Evolutionary conservation across 2,113 vertebrate species (phyloP).

Genomic region (Ceyx melanurus): DNA sequence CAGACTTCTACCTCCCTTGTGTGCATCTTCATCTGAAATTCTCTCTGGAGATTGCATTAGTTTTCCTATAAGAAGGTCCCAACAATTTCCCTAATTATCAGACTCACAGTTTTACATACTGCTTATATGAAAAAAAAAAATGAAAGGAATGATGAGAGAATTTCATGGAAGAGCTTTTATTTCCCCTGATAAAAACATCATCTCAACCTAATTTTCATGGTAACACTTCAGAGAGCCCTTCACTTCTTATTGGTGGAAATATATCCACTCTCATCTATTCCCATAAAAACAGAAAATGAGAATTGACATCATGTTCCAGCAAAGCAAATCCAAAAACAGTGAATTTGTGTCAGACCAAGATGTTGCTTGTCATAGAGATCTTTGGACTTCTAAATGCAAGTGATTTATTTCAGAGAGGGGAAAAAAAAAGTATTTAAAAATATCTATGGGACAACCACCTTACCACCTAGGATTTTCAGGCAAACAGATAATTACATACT

Average conservation of each 20-base stretch:
- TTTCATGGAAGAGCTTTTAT: slow-evolving; percentile 51
- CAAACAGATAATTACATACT: not conserved
- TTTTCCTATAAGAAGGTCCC: slow-evolving; percentile 42
- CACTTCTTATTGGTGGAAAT: slow-evolving; percentile 5
- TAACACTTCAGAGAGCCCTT: slow-evolving; percentile 1
- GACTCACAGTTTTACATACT: slow-evolving; percentile 29
- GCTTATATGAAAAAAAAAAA: slow-evolving; percentile 57
- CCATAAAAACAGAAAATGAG: slow-evolving; percentile 8
- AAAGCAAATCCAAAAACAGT: slow-evolving; percentile 3
- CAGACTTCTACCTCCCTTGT: slow-evolving; percentile 28
- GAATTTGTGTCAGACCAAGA: slow-evolving; percentile 20
- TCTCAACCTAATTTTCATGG: slow-evolving; percentile 40
- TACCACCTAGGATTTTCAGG: not conserved
- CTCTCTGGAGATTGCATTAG: slow-evolving; percentile 16
- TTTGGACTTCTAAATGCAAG: not conserved
- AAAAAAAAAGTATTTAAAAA: not conserved
- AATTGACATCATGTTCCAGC: slow-evolving; percentile 12
- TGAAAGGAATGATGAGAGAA: slow-evolving; percentile 48
- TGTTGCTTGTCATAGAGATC: not conserved
- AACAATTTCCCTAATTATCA: slow-evolving; percentile 56
- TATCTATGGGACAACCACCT: no score
- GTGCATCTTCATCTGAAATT: slow-evolving; percentile 38
- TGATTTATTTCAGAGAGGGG: not conserved
- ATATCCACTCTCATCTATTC: not conserved
- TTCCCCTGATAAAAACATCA: slow-evolving; percentile 43